Base-by-base conservation (phyloP, 2,888 invertebrate species). In the Melangyna quadrimaculata region DNA sequence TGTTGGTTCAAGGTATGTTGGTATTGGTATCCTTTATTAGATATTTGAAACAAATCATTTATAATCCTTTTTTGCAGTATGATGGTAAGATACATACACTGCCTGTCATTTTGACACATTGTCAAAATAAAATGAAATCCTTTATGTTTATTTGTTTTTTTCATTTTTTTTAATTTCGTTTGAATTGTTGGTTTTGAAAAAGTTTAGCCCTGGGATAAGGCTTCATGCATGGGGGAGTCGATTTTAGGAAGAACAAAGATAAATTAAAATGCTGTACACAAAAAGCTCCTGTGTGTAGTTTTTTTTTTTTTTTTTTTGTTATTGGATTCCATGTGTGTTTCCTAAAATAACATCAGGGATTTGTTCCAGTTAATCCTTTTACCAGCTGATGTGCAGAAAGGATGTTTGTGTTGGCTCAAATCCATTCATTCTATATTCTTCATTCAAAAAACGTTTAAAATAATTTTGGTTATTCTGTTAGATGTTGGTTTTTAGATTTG, bases 41-140 rank as follows among this genome's bases (percentile, higher is more conserved):
- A 35, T 45, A 65, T 65, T 65, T 65, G 43, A 67, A 67, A 67
- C 45, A 67, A 59, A 67, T 67, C 65, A 35, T 48, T 67, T 67
- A 40, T 67, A 67, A 48, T 48, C 45, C 65, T 43, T 40, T 65
- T 48, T 22, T 5, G 9, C 22, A 45, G 27, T 17, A 0, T 43
- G n/a, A 0, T 43, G n/a, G 6, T 27, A 29, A 4, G 17, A 43
- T 48, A 48, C 27, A 67, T 35, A 32, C 19, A 37, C 19, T 67
- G 65, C 22, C 32, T 45, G 48, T 67, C 65, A 67, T 32, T 67
- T 67, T 67, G 65, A 67, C 65, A 67, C 19, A 67, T 48, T 67
- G 45, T 67, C 65, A 67, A 59, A 67, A 67, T 35, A 43, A 43
- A 45, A 43, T 17, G 14, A 48, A 48, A 67, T 67, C 65, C n/a